phyloP scores from a whole-genome alignment of 92 coral and sea anemone species.

The Palythoa caribaeorum region DNA sequence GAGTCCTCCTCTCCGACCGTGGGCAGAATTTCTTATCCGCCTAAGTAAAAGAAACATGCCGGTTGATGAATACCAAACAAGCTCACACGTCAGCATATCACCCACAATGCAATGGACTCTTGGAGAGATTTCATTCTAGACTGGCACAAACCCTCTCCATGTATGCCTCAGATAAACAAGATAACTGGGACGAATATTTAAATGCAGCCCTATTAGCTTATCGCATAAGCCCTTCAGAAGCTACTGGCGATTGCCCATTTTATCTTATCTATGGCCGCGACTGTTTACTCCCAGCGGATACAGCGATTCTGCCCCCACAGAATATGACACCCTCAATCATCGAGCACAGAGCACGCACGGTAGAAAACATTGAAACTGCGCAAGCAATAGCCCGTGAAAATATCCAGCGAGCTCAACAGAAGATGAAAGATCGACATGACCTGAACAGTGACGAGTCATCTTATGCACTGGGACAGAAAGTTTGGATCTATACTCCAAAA shows the following conservation, averaged over 20 bases:
- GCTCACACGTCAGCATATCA: conserved; percentile 27
- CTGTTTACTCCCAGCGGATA: conserved; percentile 48
- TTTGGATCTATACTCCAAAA: conserved; percentile 63
- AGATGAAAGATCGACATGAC: conserved; percentile 64
- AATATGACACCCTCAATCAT: conserved; percentile 40
- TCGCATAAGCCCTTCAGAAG: conserved; percentile 34
- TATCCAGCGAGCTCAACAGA: conserved; percentile 65
- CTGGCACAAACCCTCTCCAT: no score
- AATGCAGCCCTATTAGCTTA: conserved; percentile 48
- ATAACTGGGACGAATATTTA: neutral
- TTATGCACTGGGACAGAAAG: conserved; percentile 55
- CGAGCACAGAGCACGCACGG: conserved; percentile 60
- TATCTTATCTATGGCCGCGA: neutral
- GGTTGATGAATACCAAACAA: neutral
- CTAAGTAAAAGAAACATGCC: conserved; percentile 40
- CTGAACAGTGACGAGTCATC: conserved; percentile 3
- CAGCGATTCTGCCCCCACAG: conserved; percentile 34
- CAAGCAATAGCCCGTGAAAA: conserved; percentile 58
- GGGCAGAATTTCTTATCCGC: conserved; percentile 56
- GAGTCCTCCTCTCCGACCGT: conserved; percentile 57
- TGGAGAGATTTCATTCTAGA: conserved; percentile 21
- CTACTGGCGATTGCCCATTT: conserved; percentile 58
- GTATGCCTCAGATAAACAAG: no score
- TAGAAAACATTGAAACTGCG: conserved; percentile 47
- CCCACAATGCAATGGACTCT: conserved; percentile 33